Percentiles rank a stretch among this genome's conserved stretches.
phyloP scores from a whole-genome alignment of 1,140 invertebrate species.

The Wiebesia pumilae region DNA sequence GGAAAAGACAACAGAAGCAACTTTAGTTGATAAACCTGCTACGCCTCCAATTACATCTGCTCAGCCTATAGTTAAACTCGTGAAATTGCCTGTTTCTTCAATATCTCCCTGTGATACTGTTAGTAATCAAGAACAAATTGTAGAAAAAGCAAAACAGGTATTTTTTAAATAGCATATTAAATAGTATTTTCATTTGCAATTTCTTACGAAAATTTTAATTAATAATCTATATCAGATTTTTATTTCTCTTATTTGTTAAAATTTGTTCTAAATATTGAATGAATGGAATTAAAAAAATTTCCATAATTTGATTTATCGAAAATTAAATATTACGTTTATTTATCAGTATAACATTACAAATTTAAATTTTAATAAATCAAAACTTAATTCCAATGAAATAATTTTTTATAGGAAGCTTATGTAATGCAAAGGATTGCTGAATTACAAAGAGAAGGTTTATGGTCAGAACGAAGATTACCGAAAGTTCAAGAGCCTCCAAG shows the following conservation, averaged over 20 bases:
- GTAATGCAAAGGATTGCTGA: slow-evolving; percentile 94
- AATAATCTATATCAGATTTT: background rate
- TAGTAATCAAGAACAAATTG: slow-evolving; percentile 84
- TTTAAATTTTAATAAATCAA: background rate
- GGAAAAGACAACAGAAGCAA: slow-evolving; percentile 58
- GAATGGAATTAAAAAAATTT: background rate
- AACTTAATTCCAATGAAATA: background rate
- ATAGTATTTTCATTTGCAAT: background rate
- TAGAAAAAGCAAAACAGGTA: slow-evolving; percentile 91
- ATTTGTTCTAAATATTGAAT: background rate
- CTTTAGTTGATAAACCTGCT: slow-evolving; percentile 55
- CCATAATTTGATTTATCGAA: no score
- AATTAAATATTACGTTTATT: no score
- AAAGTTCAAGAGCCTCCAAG: slow-evolving; percentile 93
- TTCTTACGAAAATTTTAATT: background rate
- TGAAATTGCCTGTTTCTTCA: slow-evolving; percentile 66
- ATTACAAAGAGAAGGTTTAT: slow-evolving; percentile 91
- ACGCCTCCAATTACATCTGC: slow-evolving; percentile 60
- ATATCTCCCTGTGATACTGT: slow-evolving; percentile 68
- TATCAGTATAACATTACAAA: no score
- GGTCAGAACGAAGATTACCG: slow-evolving; percentile 93
- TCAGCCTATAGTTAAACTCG: slow-evolving; percentile 76
- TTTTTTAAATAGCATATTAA: slow-evolving; percentile 3
- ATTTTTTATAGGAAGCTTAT: slow-evolving; percentile 83
- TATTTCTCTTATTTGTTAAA: background rate